Base-by-base conservation (phyloP, 2,888 invertebrate genomes). In the Scrobipalpa atriplicella region DNA sequence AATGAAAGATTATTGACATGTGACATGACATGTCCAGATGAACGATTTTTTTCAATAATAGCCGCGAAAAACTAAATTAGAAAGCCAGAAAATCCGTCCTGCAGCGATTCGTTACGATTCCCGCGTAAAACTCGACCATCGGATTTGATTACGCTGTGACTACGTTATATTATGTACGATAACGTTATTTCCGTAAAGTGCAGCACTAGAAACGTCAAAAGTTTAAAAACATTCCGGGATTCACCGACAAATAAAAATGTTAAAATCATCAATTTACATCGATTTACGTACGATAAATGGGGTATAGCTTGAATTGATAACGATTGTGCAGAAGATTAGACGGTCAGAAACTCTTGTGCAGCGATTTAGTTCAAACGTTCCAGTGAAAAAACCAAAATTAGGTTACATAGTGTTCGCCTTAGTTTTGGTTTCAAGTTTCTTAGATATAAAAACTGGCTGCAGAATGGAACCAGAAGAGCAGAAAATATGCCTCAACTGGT, bases 401-500 rank as follows among this genome's bases (percentile, higher is more conserved):
- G 54, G 62, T 66, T 54, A 56, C 60, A 29, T 29, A 56, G 52
- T 56, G 38, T 52, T 18, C 5, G n/a, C 16, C 8, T 51, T 38
- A 36, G 52, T 9, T 61, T 58, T 61, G 39, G 52, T 66, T 29
- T 62, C 52, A 21, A 38, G 38, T 65, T 68, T 61, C 64, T 61
- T 64, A 62, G 39, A 56, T 56, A 18, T 51, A 67, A 64, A 60
- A 68, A 52, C 6, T 29, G 11, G 52, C 6, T 67, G 64, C 68
- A 73, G 64, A 73, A 92, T 91, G 91, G 89, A 90, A 52, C 88
- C 87, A 72, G 82, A 81, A 39, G 92, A 90, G 72, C 83, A 85
- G 52, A 88, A 89, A 78, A 79, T 81, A 66, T 94, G 94, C 78
- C 83, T 84, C 43, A 94, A 94, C 82, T 94, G 93, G 93, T 94